Evolutionary conservation across 1,140 invertebrate species (phyloP).

Genomic region (Agrilus planipennis): DNA sequence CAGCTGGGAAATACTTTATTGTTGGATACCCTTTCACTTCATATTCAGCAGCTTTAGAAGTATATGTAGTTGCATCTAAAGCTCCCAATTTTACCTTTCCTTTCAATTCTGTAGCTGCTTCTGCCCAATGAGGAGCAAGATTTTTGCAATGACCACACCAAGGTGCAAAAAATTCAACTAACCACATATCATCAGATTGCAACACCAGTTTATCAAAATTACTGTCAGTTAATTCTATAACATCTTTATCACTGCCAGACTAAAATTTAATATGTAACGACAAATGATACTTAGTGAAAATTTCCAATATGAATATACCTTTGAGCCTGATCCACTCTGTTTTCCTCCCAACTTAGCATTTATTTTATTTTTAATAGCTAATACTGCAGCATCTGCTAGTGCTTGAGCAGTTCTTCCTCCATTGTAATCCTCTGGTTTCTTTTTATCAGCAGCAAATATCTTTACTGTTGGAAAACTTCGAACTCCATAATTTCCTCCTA

Average conservation of each 20-base stretch:
- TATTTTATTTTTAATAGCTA: conserved; percentile 53
- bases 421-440: conserved; percentile 71
- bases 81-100: conserved; percentile 76
- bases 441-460: conserved; percentile 78
- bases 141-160: conserved; percentile 94
- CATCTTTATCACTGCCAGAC: conserved; percentile 44
- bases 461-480: conserved; percentile 94
- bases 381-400: conserved; percentile 71
- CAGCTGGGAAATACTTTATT: conserved; percentile 84
- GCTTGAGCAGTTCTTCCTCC: conserved; percentile 73
- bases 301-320: too few species aligned
- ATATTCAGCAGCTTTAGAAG: conserved; percentile 60
- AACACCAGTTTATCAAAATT: conserved; percentile 87
- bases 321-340: too few species aligned
- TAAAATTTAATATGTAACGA: not conserved
- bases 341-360: conserved; percentile 49
- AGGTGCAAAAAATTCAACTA: conserved; percentile 94
- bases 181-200: conserved; percentile 79
- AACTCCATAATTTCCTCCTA: conserved; percentile 69
- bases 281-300: conserved; percentile 18
- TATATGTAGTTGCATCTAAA: conserved; percentile 87
- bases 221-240: conserved; percentile 82
- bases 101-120: conserved; percentile 56
- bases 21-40: conserved; percentile 87
- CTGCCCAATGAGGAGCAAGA: conserved; percentile 83